Percentiles rank a stretch among this genome's conserved stretches.
phyloP scores from a whole-genome alignment of 2,888 invertebrate genomes.

The Hypomecis punctinalis region DNA sequence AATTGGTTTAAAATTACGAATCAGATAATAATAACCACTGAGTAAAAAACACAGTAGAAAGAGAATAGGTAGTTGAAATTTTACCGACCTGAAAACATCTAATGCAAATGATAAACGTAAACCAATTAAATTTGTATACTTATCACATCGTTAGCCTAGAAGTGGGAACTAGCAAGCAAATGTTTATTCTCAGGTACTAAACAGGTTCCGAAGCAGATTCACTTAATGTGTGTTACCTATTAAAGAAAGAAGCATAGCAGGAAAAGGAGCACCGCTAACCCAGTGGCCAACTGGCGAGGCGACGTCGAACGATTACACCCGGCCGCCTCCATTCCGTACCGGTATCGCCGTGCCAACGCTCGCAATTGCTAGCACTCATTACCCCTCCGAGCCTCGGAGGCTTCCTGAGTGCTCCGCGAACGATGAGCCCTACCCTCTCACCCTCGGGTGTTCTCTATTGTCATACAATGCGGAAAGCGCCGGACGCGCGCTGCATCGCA shows the following conservation, averaged over 20 bases:
- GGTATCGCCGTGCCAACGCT: constrained; percentile 70
- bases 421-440: constrained; percentile 70
- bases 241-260: constrained; percentile 72
- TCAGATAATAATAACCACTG: no score
- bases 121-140: neutral
- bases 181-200: constrained; percentile 32
- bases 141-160: constrained; percentile 18
- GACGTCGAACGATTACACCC: constrained; percentile 72
- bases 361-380: constrained; percentile 63
- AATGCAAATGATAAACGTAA: neutral
- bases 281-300: constrained; percentile 82
- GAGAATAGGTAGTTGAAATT: no score
- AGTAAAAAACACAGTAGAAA: no score
- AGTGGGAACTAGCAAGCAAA: constrained; percentile 9
- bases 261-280: constrained; percentile 83
- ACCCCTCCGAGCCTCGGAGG: constrained; percentile 53
- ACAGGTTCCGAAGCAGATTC: constrained; percentile 53
- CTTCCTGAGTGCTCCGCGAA: constrained; percentile 55
- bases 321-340: constrained; percentile 76
- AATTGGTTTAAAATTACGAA: neutral
- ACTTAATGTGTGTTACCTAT: constrained; percentile 65
- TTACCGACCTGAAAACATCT: neutral
- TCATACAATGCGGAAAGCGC: constrained; percentile 78
- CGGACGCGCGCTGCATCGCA: constrained; percentile 74
- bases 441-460: constrained; percentile 72